phyloP scores from a whole-genome alignment of 2,888 invertebrate species.

The Mellilla xanthometata region DNA sequence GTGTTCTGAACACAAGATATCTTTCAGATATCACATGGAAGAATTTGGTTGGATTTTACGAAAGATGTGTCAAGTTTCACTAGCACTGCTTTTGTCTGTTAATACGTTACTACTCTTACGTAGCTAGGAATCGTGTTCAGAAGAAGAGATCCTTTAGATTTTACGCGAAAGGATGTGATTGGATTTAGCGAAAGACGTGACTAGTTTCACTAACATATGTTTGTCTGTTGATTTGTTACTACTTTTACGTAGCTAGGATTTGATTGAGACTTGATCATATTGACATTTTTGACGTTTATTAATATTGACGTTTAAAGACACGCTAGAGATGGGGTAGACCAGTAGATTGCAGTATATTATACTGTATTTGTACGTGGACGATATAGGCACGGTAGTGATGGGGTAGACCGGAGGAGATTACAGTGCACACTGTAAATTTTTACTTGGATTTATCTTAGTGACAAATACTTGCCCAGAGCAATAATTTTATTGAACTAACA shows the following conservation, averaged over 20 bases:
- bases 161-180: too few species aligned
- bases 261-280: constrained; percentile 18
- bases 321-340: too few species aligned
- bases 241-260: constrained; percentile 14
- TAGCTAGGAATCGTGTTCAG: constrained; percentile 3
- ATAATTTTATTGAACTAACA: constrained; percentile 51
- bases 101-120: constrained; percentile 18
- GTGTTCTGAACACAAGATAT: constrained; percentile 36
- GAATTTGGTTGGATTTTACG: constrained; percentile 13
- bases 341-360: too few species aligned
- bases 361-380: constrained; percentile 36
- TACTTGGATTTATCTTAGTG: constrained; percentile 6
- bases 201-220: constrained; percentile 20
- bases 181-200: constrained; percentile 11
- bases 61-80: constrained; percentile 12
- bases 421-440: too few species aligned
- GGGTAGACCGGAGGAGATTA: too few species aligned
- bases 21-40: too few species aligned
- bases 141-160: too few species aligned
- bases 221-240: constrained; percentile 10
- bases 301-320: too few species aligned
- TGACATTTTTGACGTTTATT: too few species aligned
- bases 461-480: constrained; percentile 47
- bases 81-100: constrained; percentile 15
- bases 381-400: too few species aligned